Evolutionary conservation across 30 jellyfish, hydroid and myxozoan genomes (phyloP), one percentile per base, ranked within the genome.

Genomic region (Aurelia sp.): DNA sequence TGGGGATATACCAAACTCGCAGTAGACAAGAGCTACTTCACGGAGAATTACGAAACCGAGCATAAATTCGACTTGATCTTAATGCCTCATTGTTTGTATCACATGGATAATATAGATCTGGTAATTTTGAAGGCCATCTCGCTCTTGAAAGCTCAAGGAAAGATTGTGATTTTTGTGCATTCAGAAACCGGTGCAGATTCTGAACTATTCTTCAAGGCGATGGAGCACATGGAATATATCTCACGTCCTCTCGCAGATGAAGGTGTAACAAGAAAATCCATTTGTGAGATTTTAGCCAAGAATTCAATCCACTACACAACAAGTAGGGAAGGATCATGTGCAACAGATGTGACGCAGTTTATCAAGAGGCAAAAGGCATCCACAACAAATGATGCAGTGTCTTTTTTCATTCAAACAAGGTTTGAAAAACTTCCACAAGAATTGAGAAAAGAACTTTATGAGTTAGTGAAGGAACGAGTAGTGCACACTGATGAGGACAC

Each of bases 31-130:
- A 18, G 37, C n/a, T 85, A 57, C 48, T 85, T 85, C 40, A 78
- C 66, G 21, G 77, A 53, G 19, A 57, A 22, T 11, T 73, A 67
- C 62, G 76, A 62, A 30, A 60, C 84, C 23, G 87, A 66, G 55
- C 21, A 61, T 53, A 70, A 44, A 50, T 85, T 85, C 66, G 94
- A 85, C 52, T 18, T 85, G 59, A 48, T 85, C 20, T 48, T 85
- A 41, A 85, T 85, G 94, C 44, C 89, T 0, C 94, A 85, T 35
- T 74, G 73, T 13, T 44, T 85, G 84, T 85, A 85, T 59, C 69
- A 67, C 79, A 55, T 85, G 53, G 76, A 41, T 13, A 52, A 74
- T 21, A 82, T 83, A 16, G 57, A 44, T 6, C 21, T 23, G 48
- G 74, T 44, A n/a, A 67, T 79, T 16, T 7, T 65, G 8, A 79